Conservation (phyloP, 2,113 vertebrate genomes). For the Dinomys branickii region DNA sequence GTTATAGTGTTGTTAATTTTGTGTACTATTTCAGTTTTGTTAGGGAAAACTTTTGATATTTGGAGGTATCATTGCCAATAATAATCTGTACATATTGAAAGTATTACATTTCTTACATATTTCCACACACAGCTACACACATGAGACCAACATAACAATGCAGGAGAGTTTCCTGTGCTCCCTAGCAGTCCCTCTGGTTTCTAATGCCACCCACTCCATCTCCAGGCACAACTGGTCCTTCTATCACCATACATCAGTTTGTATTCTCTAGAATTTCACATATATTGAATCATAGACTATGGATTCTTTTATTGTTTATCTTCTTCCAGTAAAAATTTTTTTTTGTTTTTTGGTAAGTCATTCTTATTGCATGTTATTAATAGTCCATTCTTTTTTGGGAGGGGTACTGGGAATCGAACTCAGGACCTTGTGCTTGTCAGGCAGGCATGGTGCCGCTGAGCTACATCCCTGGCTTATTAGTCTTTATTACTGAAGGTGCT, state of each 20-base stretch:
- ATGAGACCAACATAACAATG: not conserved
- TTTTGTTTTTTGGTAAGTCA: not conserved
- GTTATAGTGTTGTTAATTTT: not conserved
- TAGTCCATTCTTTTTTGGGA: not conserved
- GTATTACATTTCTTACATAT: not conserved
- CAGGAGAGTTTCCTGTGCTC: not conserved
- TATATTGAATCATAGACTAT: not conserved
- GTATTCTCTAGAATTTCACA: slow-evolving; percentile 11
- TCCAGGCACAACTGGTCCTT: not conserved
- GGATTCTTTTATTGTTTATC: not conserved
- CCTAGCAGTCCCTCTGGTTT: not conserved
- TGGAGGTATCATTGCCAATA: not conserved
- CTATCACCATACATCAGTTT: not conserved
- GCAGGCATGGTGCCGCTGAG: too few species aligned
- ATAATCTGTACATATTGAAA: not conserved
- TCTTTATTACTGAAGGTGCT: not conserved
- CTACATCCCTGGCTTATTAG: not conserved
- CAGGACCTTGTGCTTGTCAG: too few species aligned
- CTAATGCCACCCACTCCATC: not conserved
- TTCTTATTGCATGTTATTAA: not conserved
- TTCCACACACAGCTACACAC: not conserved
- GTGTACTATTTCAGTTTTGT: not conserved
- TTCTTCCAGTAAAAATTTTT: not conserved
- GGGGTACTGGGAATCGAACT: too few species aligned
- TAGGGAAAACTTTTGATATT: not conserved